Evolutionary conservation across 2,113 vertebrate species (phyloP).

Genomic region (Isichthys henryi): DNA sequence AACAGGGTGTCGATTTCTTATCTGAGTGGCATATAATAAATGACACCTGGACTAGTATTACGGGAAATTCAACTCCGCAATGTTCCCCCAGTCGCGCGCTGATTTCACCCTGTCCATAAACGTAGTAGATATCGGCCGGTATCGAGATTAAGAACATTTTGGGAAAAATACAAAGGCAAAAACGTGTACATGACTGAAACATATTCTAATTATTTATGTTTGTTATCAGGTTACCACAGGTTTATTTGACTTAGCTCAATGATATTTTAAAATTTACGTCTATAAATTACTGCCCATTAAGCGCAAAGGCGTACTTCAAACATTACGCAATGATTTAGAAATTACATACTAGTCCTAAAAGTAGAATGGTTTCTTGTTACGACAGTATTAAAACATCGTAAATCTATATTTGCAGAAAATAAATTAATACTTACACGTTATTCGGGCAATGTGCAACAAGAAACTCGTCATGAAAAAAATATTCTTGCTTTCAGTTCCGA

Average conservation of each 20-base stretch:
- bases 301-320: background rate
- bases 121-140: background rate
- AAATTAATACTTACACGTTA: background rate
- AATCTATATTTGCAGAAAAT: background rate
- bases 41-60: background rate
- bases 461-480: background rate
- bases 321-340: background rate
- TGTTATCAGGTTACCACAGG: background rate
- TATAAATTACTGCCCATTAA: background rate
- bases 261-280: background rate
- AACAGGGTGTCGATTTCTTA: background rate
- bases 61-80: background rate
- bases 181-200: background rate
- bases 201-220: background rate
- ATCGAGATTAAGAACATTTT: background rate
- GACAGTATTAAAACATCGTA: background rate
- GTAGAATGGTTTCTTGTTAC: background rate
- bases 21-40: background rate
- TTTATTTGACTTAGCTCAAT: background rate
- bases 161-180: background rate
- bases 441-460: background rate
- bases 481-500: background rate
- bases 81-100: background rate
- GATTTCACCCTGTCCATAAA: background rate
- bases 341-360: background rate